These are phyloP conservation scores for Rhagoletis pomonella DNA, from an alignment of 1,140 invertebrate species.

Conservation along the genomic window DNA sequence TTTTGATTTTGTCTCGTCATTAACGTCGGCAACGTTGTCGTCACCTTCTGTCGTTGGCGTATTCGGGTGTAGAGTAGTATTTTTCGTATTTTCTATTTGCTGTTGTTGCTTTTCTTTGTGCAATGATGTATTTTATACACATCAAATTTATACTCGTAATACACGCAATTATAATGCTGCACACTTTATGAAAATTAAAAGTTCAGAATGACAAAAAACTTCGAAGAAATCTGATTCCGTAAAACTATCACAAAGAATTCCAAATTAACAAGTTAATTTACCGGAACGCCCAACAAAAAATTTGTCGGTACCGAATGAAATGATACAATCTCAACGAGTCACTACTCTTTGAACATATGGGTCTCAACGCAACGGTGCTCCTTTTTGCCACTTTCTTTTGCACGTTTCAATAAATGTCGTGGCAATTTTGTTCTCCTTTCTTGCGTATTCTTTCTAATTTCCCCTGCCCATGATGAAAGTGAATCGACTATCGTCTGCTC, in stretches of 20 bases:
- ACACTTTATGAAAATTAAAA: too few relatives aligned
- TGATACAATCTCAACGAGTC: constrained; percentile 20
- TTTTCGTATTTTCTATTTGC: neutral
- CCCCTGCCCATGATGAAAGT: neutral
- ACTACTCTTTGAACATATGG: neutral
- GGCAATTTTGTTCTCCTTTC: constrained; percentile 15
- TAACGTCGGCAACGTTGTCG: constrained; percentile 29
- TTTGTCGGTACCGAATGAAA: too few relatives aligned
- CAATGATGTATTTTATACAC: constrained; percentile 25
- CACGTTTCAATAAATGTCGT: constrained; percentile 8
- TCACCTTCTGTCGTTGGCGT: constrained; percentile 5
- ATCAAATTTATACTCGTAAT: constrained; percentile 47
- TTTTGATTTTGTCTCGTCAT: constrained; percentile 22
- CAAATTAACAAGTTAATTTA: too few relatives aligned
- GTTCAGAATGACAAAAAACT: too few relatives aligned
- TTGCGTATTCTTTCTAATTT: constrained; percentile 41
- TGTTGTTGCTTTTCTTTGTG: constrained; percentile 11
- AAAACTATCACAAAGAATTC: too few relatives aligned
- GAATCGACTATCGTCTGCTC: constrained; percentile 37
- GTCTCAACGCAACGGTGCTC: neutral
- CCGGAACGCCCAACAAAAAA: too few relatives aligned
- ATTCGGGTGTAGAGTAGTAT: constrained; percentile 12
- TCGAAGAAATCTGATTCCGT: too few relatives aligned
- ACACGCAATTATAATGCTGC: neutral
- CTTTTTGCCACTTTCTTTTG: constrained; percentile 37